These are phyloP conservation scores for Ochropacha duplaris DNA, from an alignment of 2,888 invertebrate genomes.

Conservation along the genomic window DNA sequence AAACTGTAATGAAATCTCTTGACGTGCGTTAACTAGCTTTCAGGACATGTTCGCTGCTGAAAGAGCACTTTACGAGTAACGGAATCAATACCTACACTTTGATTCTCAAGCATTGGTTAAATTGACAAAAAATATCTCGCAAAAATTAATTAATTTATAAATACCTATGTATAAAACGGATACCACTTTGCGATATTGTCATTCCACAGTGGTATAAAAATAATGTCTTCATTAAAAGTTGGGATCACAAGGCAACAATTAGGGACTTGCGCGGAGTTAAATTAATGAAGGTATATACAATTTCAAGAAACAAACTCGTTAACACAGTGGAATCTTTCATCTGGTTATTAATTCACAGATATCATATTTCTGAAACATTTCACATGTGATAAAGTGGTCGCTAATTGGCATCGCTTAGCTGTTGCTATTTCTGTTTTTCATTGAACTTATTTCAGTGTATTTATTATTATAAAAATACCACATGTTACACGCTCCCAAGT, in stretches of 20 bases:
- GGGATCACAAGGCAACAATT: conserved; percentile 45
- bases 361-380: conserved; percentile 43
- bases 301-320: conserved; percentile 50
- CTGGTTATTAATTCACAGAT: conserved; percentile 45
- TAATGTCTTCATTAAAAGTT: conserved; percentile 32
- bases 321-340: conserved; percentile 42
- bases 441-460: background rate
- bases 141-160: no score
- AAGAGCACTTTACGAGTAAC: no score
- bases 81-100: no score
- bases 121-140: no score
- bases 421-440: conserved; percentile 17
- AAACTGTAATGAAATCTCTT: no score
- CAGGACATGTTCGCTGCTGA: no score
- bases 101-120: no score
- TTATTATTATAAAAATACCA: background rate
- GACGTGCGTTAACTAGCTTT: no score
- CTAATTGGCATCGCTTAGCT: conserved; percentile 42
- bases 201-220: background rate
- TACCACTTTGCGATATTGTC: background rate
- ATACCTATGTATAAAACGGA: background rate
- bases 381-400: conserved; percentile 22
- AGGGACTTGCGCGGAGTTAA: conserved; percentile 42
- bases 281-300: conserved; percentile 61
- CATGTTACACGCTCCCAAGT: background rate